A percentile compares a stretch with the other conserved stretches of the same genome.
These are phyloP conservation scores for Dendrolimus kikuchii DNA, from an alignment of 1,140 invertebrate genomes.

Conservation along the genomic window DNA sequence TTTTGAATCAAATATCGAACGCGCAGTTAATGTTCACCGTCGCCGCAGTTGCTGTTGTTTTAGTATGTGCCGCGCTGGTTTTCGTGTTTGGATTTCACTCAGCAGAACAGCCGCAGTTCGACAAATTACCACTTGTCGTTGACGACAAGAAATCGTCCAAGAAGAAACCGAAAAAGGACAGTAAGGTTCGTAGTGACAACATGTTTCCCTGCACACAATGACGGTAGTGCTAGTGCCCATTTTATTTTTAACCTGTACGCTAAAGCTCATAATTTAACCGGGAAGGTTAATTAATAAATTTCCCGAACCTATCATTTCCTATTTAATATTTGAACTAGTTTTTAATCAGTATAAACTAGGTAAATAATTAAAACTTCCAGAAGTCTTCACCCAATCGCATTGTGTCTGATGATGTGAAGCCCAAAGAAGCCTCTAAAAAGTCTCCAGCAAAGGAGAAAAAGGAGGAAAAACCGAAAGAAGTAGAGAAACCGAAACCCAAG, in stretches of 20 bases:
- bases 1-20: slow-evolving; percentile 70
- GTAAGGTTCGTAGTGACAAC: slow-evolving; percentile 75
- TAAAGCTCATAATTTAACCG: slow-evolving; percentile 33
- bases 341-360: background rate
- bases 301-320: background rate
- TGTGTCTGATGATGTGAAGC: slow-evolving; percentile 57
- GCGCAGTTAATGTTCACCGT: slow-evolving; percentile 75
- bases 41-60: slow-evolving; percentile 77
- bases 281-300: slow-evolving; percentile 13
- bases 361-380: slow-evolving; percentile 32
- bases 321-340: background rate
- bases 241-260: slow-evolving; percentile 66
- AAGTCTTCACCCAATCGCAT: slow-evolving; percentile 70
- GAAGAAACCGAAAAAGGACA: slow-evolving; percentile 80
- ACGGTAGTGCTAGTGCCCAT: slow-evolving; percentile 33
- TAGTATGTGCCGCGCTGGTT: slow-evolving; percentile 77
- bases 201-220: slow-evolving; percentile 17
- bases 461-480: slow-evolving; percentile 59
- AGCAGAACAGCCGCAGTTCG: slow-evolving; percentile 81
- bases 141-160: slow-evolving; percentile 77
- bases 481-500: slow-evolving; percentile 53
- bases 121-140: slow-evolving; percentile 74
- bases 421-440: slow-evolving; percentile 60
- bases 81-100: slow-evolving; percentile 83
- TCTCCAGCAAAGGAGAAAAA: slow-evolving; percentile 66